Conservation (phyloP, 2,888 invertebrate genomes). For the Rapana venosa region DNA sequence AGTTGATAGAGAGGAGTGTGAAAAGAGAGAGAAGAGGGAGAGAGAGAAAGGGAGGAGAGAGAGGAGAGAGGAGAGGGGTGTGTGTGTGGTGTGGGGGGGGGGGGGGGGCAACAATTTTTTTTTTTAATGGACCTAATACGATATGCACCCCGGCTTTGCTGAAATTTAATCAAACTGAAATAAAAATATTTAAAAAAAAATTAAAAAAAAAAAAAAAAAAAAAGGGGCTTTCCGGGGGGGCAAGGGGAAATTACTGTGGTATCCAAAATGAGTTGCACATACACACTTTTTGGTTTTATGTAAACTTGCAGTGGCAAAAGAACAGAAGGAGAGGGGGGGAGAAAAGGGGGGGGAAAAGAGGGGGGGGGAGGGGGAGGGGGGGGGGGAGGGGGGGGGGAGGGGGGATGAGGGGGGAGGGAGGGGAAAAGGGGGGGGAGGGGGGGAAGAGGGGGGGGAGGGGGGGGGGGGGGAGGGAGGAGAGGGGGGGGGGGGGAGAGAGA, state of each 20-base stretch:
- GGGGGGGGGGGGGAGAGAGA: neutral
- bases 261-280: no score
- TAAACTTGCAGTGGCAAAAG: no score
- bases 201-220: no score
- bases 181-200: neutral
- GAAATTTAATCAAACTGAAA: no score
- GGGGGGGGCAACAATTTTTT: no score
- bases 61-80: neutral
- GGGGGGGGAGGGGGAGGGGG: neutral
- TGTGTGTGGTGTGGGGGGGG: no score
- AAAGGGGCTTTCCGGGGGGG: no score
- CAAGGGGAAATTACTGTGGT: no score
- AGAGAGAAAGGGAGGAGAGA: neutral
- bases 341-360: neutral
- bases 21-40: neutral
- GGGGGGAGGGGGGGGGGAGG: neutral
- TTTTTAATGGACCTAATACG: no score
- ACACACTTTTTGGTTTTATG: no score
- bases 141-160: no score
- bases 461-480: neutral
- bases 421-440: neutral
- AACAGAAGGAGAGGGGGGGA: neutral
- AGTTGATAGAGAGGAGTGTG: neutral
- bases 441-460: neutral
- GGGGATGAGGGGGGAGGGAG: neutral